These are phyloP conservation scores for Galaxea fascicularis DNA, from an alignment of 92 coral and sea anemone species.

Conservation along the genomic window DNA sequence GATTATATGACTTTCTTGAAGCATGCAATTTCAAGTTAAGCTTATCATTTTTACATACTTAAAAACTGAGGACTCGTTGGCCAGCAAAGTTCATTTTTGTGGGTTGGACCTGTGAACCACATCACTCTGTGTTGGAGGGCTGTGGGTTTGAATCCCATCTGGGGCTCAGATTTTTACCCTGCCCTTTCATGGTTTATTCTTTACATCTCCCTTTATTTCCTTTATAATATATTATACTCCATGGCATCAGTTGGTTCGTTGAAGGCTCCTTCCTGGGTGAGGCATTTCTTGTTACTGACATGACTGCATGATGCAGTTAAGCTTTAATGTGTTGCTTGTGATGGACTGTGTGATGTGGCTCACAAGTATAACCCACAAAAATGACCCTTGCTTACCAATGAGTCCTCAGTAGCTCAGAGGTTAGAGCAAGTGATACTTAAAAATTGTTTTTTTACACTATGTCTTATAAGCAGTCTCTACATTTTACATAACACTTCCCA, in stretches of 20 bases:
- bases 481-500: conserved; percentile 20
- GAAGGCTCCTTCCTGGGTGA: conserved; percentile 9
- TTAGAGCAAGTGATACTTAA: conserved; percentile 5
- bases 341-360: background rate
- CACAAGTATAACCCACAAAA: background rate
- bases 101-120: too few species aligned
- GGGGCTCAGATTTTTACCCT: background rate
- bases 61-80: too few species aligned
- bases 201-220: too few species aligned
- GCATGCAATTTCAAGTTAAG: too few species aligned
- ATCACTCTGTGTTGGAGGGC: too few species aligned
- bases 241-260: background rate
- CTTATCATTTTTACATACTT: too few species aligned
- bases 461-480: conserved; percentile 10
- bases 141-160: conserved; percentile 5
- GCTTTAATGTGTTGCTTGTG: background rate
- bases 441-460: conserved; percentile 22
- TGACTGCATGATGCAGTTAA: conserved; percentile 12
- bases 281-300: background rate
- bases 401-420: conserved; percentile 8
- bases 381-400: background rate
- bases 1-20: too few species aligned
- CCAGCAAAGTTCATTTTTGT: too few species aligned
- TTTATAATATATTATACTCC: too few species aligned
- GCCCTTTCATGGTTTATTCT: too few species aligned